These are phyloP conservation scores for Umimayanthus chanpuru DNA, from an alignment of 92 coral and sea anemone species.

Conservation along the genomic window DNA sequence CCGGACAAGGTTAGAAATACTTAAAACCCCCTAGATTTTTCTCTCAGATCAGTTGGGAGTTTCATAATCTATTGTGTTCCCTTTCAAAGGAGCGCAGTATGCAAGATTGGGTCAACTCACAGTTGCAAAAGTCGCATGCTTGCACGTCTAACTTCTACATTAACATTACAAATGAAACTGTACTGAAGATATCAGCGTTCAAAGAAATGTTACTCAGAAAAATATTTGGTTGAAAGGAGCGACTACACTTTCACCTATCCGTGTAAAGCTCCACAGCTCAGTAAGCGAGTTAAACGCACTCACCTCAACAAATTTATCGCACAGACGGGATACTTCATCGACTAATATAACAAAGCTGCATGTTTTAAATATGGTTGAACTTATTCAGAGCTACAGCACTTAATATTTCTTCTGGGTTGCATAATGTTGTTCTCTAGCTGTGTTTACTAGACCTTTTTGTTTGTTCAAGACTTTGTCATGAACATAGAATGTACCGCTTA, in stretches of 20 bases:
- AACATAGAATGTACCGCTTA: too few species aligned
- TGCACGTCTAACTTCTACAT: background rate
- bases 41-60: background rate
- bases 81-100: background rate
- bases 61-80: background rate
- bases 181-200: background rate
- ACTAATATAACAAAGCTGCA: background rate
- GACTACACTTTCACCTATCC: background rate
- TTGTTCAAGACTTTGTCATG: too few species aligned
- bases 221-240: background rate
- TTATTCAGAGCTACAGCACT: background rate
- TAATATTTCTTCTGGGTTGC: background rate
- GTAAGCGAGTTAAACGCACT: background rate
- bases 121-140: conserved; percentile 4
- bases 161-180: background rate
- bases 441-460: background rate
- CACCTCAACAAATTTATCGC: background rate
- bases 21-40: background rate
- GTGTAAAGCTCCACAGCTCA: background rate
- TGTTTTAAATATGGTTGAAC: background rate
- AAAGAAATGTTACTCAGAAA: background rate
- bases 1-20: too few species aligned
- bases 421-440: background rate
- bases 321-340: background rate
- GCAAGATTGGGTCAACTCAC: background rate